Evolutionary conservation across 2,113 vertebrate species (phyloP), one percentile per base, ranked within the genome.

Genomic region (Pollimyrus isidori): DNA sequence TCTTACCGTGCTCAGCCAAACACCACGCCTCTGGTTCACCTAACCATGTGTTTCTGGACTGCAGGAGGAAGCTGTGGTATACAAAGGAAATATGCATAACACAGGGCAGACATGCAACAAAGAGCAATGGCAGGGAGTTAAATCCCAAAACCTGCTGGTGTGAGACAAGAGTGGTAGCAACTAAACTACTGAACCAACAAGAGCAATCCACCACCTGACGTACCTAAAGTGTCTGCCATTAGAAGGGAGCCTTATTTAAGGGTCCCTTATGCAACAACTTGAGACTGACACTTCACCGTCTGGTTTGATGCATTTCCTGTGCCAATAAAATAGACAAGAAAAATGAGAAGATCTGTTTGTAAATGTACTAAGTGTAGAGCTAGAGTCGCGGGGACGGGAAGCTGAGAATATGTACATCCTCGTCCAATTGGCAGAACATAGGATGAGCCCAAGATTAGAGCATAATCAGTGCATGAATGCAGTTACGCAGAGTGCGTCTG

Each of bases 381-480:
- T 30, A 80, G 48, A n/a, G 23, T 80, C 45, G 49, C 82, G 35
- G n/a, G 80, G 45, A 89, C 13, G 48, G 62, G 45, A 80, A 89
- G 39, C n/a, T 9, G 26, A 48, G 10, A 56, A 83, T 82, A 52
- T 19, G 19, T 76, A 58, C 69, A 89, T 82, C 88, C 73, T 52
- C 76, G 86, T 83, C 89, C 85, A 91, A 91, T 90, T 88, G 88
- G 89, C 89, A 91, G 91, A 89, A 89, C 88, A 90, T 58, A 48
- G 89, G 86, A 89, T 88, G 90, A 90, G 89, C 76, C 82, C 49
- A 48, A 89, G 88, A 91, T 91, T 89, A 91, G 69, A 91, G 56
- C 56, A 53, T 89, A 89, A 88, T 89, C 52, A 62, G 86, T 80
- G 69, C 87, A 4, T 85, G 49, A 90, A 89, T 87, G 73, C 73